These are phyloP conservation scores for Zaprionus gabonicus DNA, from an alignment of 1,140 invertebrate genomes.

Conservation along the genomic window DNA sequence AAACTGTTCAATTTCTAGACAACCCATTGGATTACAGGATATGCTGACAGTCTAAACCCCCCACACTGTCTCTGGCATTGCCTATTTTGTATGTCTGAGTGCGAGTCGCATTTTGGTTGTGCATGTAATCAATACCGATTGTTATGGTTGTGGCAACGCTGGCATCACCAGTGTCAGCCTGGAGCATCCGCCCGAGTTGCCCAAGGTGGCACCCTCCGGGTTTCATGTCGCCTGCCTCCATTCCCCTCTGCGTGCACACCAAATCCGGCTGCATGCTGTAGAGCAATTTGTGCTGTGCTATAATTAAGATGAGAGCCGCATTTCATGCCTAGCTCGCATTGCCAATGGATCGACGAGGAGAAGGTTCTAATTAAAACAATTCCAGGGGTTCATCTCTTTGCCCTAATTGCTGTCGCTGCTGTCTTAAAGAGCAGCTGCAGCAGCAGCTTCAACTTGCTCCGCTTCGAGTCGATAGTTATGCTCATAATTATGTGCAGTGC, in stretches of 20 bases:
- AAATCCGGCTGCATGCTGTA: slow-evolving; percentile 65
- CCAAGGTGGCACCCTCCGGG: no score
- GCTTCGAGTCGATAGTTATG: slow-evolving; percentile 53
- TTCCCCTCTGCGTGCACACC: background rate
- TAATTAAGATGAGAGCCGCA: slow-evolving; percentile 64
- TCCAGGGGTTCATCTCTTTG: slow-evolving; percentile 13
- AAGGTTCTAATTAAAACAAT: slow-evolving; percentile 66
- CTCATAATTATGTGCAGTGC: slow-evolving; percentile 53
- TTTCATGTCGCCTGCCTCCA: background rate
- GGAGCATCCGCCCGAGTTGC: background rate
- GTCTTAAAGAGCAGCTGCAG: background rate
- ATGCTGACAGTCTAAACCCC: slow-evolving; percentile 3
- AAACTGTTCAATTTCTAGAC: background rate
- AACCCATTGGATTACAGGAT: background rate
- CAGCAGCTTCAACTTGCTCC: background rate
- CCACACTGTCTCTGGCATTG: background rate
- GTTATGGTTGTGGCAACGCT: slow-evolving; percentile 52
- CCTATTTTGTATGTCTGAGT: slow-evolving; percentile 3
- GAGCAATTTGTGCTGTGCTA: slow-evolving; percentile 64
- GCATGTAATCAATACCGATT: slow-evolving; percentile 71
- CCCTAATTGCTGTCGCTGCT: slow-evolving; percentile 14
- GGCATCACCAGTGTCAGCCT: slow-evolving; percentile 52
- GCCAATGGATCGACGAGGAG: slow-evolving; percentile 36
- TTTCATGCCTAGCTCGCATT: slow-evolving; percentile 51
- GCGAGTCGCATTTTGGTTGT: slow-evolving; percentile 32